Evolutionary conservation across 2,888 invertebrate species (phyloP).

Genomic region (Scaptomyza tumidula): DNA sequence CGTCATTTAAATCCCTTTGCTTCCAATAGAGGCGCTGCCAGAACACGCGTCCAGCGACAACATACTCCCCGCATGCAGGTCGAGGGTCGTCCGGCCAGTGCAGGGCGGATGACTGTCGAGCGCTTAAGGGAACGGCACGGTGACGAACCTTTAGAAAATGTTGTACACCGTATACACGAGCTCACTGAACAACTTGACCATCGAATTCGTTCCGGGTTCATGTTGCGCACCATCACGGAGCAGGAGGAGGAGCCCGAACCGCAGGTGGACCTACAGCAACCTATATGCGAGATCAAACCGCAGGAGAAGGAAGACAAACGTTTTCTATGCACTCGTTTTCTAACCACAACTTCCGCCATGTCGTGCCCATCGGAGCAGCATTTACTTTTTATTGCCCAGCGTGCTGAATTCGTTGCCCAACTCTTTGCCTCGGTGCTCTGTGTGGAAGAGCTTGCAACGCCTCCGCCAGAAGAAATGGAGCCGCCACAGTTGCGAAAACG

Average conservation of each 20-base stretch:
- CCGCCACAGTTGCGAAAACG: slow-evolving; percentile 19
- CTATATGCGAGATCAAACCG: slow-evolving; percentile 16
- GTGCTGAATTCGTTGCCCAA: slow-evolving; percentile 67
- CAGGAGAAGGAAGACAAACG: slow-evolving; percentile 45
- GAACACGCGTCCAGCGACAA: slow-evolving; percentile 24
- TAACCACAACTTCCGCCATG: not conserved
- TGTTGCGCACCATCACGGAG: slow-evolving; percentile 30
- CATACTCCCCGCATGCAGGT: slow-evolving; percentile 21
- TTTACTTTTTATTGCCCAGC: slow-evolving; percentile 43
- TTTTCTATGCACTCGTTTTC: slow-evolving; percentile 55
- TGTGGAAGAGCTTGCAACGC: slow-evolving; percentile 48
- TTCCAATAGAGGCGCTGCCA: not conserved
- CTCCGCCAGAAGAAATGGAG: not conserved
- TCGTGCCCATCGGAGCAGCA: slow-evolving; percentile 29
- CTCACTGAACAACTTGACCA: slow-evolving; percentile 24
- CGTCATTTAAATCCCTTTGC: slow-evolving; percentile 47
- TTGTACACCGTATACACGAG: slow-evolving; percentile 31
- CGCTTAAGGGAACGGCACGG: slow-evolving; percentile 34
- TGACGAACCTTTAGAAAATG: not conserved
- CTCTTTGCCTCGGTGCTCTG: slow-evolving; percentile 57
- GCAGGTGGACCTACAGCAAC: slow-evolving; percentile 7
- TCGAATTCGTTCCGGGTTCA: not conserved
- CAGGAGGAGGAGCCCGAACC: slow-evolving; percentile 37
- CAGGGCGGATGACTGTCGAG: slow-evolving; percentile 27
- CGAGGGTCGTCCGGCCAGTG: slow-evolving; percentile 19